Evolutionary conservation across 2,888 invertebrate genomes (phyloP).

Genomic region (Eucera pruinosa): DNA sequence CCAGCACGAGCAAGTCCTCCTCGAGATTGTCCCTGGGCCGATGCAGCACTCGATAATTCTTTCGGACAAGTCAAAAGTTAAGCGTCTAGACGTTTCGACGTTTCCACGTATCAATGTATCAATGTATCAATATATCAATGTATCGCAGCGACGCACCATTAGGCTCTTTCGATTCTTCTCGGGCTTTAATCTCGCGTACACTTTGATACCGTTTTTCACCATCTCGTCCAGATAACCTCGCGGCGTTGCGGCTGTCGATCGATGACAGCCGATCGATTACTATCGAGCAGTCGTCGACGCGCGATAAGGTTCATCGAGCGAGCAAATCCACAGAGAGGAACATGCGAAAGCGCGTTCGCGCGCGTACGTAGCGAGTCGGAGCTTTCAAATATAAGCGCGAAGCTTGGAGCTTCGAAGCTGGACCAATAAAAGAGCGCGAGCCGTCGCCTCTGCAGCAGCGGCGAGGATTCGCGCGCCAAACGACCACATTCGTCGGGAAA

Average conservation of each 20-base stretch:
- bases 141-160: constrained; percentile 47
- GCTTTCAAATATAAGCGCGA: background rate
- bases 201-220: constrained; percentile 84
- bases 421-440: background rate
- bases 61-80: background rate
- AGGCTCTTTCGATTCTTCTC: constrained; percentile 52
- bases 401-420: background rate
- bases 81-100: no score
- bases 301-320: background rate
- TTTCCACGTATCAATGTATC: no score
- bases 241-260: constrained; percentile 15
- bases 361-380: background rate
- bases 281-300: constrained; percentile 2
- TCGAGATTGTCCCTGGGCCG: constrained; percentile 70
- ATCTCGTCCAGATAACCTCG: constrained; percentile 68
- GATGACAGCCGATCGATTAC: constrained; percentile 49
- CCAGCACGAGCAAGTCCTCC: constrained; percentile 72
- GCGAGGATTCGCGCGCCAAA: constrained; percentile 10
- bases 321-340: no score
- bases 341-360: no score
- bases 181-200: constrained; percentile 83
- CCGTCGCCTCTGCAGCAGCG: background rate
- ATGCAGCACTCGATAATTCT: constrained; percentile 74
- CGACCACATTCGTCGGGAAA: background rate
- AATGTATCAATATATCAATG: no score